A percentile compares a stretch with the other conserved stretches of the same genome.
Conservation (phyloP, 2,797 vertebrate genomes). For the Etheostoma perlongum region DNA sequence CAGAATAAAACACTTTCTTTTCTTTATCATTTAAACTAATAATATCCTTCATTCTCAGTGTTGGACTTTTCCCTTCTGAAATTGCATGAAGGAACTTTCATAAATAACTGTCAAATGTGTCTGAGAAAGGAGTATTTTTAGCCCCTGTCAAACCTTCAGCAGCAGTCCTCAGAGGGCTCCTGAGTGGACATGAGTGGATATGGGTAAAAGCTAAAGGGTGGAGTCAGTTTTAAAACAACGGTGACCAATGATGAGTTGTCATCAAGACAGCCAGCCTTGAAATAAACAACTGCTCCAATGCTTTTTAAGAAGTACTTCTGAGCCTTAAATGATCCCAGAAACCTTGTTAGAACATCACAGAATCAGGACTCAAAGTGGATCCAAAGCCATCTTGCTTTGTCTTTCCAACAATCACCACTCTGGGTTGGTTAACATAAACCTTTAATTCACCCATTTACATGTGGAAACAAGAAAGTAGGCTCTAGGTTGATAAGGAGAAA, state of each 20-base stretch:
- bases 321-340: constrained; percentile 13
- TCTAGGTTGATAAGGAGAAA: no score
- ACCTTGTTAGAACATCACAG: no score
- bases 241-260: not conserved
- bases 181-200: constrained; percentile 19
- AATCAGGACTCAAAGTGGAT: no score
- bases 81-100: constrained; percentile 8
- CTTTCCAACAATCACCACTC: no score
- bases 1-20: not conserved
- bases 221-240: constrained; percentile 8
- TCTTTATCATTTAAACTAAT: not conserved
- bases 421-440: no score
- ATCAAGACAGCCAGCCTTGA: no score
- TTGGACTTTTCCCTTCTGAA: not conserved
- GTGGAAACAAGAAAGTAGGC: no score
- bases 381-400: no score
- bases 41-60: not conserved
- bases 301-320: not conserved
- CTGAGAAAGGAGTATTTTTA: constrained; percentile 15
- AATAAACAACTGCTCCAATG: not conserved
- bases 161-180: not conserved
- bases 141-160: constrained; percentile 22
- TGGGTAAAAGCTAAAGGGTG: constrained; percentile 8
- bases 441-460: no score
- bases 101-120: constrained; percentile 16